phyloP scores from a whole-genome alignment of 1,140 invertebrate species.

The Aradophagus sp. region DNA sequence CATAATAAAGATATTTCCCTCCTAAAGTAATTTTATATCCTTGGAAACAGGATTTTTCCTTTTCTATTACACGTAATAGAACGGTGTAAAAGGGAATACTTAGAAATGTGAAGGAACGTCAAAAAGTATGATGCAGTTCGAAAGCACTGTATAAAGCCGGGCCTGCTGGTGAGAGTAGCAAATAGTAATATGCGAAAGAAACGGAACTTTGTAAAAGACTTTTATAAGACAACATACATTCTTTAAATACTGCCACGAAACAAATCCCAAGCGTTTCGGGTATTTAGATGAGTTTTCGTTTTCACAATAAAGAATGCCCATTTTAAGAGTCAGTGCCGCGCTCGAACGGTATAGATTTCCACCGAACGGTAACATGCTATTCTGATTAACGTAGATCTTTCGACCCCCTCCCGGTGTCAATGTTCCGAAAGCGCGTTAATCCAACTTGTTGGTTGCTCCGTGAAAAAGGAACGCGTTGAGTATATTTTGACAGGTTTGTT shows the following conservation, averaged over 20 bases:
- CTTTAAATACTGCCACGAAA: slow-evolving; percentile 15
- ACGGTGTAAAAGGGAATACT: slow-evolving; percentile 29
- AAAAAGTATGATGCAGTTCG: slow-evolving; percentile 17
- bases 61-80: no score
- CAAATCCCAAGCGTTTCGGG: slow-evolving; percentile 5
- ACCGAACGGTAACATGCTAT: no score
- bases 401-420: slow-evolving; percentile 2
- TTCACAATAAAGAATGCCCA: not conserved
- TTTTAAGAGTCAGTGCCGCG: no score
- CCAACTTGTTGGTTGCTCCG: slow-evolving; percentile 11
- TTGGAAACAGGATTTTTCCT: no score
- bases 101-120: slow-evolving; percentile 35
- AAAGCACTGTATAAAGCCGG: slow-evolving; percentile 33
- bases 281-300: slow-evolving; percentile 12
- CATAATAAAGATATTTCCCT: no score
- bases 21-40: no score
- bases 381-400: slow-evolving; percentile 1
- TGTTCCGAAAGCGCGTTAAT: slow-evolving; percentile 17
- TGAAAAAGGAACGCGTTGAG: slow-evolving; percentile 28
- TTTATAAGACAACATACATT: slow-evolving; percentile 27
- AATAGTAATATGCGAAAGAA: slow-evolving; percentile 16
- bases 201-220: slow-evolving; percentile 32
- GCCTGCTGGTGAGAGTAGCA: slow-evolving; percentile 5
- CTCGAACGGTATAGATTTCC: no score
- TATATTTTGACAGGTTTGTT: slow-evolving; percentile 53